These are phyloP conservation scores for Hyles euphorbiae DNA, from an alignment of 1,140 invertebrate genomes.

Conservation along the genomic window DNA sequence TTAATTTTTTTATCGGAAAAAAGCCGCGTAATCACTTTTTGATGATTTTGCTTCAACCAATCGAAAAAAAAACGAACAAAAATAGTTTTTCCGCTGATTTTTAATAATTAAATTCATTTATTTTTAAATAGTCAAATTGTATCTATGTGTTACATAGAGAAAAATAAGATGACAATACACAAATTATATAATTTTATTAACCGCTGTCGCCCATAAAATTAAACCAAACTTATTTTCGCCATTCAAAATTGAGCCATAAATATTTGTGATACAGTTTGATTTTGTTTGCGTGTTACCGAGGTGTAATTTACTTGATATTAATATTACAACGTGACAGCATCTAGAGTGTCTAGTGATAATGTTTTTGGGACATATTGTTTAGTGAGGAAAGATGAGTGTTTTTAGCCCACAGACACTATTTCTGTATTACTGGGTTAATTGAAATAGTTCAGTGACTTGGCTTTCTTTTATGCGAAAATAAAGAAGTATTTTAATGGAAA, in stretches of 20 bases:
- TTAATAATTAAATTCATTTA: no score
- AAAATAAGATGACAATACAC: no score
- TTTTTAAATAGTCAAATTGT: no score
- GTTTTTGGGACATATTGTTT: conserved; percentile 23
- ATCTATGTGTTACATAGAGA: no score
- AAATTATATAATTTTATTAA: not conserved
- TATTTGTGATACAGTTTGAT: not conserved
- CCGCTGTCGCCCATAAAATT: conserved; percentile 5
- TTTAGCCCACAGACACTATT: not conserved
- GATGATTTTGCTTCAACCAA: no score
- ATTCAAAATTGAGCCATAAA: conserved; percentile 9
- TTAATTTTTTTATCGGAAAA: no score
- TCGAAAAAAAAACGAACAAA: no score
- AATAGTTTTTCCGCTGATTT: no score
- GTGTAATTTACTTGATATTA: conserved; percentile 18
- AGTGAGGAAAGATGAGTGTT: conserved; percentile 5
- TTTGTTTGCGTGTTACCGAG: not conserved
- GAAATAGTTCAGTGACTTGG: no score
- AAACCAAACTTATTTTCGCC: not conserved
- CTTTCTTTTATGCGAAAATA: no score
- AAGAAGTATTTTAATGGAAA: no score
- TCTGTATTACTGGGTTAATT: not conserved
- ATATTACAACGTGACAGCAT: conserved; percentile 23
- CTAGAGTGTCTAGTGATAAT: conserved; percentile 23
- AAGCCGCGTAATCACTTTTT: no score